Percentiles rank a stretch among this genome's conserved stretches.
phyloP scores from a whole-genome alignment of 2,113 vertebrate species.

The Panthera leo region DNA sequence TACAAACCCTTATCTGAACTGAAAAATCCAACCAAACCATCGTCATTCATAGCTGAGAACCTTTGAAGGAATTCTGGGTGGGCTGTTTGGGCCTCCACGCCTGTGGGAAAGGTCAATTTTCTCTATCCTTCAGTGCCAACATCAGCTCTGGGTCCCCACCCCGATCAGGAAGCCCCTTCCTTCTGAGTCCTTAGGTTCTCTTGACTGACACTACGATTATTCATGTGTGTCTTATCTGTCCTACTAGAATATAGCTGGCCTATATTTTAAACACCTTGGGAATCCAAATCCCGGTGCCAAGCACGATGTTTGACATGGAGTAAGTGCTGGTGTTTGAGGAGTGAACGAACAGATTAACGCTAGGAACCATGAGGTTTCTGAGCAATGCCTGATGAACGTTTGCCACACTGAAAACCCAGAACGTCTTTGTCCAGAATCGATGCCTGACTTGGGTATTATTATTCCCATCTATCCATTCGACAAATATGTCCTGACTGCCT shows the following conservation, averaged over 20 bases:
- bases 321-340: neutral
- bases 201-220: neutral
- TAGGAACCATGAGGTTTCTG: neutral
- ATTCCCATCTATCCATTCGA: conserved; percentile 7
- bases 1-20: neutral
- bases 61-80: neutral
- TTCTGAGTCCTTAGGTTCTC: conserved; percentile 1
- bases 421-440: neutral
- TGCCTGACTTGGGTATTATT: neutral
- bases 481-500: conserved; percentile 11
- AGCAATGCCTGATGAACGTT: neutral
- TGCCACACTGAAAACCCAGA: neutral
- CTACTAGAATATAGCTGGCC: neutral
- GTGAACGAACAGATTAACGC: neutral
- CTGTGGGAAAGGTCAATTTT: neutral
- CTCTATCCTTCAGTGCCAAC: neutral
- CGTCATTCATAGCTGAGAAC: neutral
- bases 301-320: neutral
- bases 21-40: neutral
- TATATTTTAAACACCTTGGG: neutral
- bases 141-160: neutral
- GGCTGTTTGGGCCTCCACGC: neutral
- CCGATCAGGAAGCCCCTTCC: neutral
- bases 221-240: neutral
- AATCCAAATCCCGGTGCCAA: neutral